Base-by-base conservation (phyloP, 2,797 vertebrate species). In the Melanogrammus aeglefinus region DNA sequence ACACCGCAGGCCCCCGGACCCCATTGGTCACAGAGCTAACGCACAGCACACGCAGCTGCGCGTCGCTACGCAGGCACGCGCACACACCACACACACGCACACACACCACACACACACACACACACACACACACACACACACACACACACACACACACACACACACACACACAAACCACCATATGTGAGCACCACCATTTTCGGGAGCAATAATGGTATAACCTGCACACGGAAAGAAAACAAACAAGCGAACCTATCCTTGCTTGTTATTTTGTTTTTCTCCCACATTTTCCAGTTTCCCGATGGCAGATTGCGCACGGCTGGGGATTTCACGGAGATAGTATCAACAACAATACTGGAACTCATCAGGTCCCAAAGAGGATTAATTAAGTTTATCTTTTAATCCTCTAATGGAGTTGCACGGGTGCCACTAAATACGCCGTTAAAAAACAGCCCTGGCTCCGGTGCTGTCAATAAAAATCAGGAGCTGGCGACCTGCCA, bases 361-460 rank as follows among this genome's bases (percentile, higher is more conserved):
- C 85, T 88, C 87, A 89, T 87, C 57, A 79, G 90, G 80, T 57
- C 51, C 80, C 86, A 79, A 85, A 86, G 83, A 89, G 85, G 89
- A 92, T 92, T 91, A 87, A 92, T 92, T 91, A 91, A 85, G 81
- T 86, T 90, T 89, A 92, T 92, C 88, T 85, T 88, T 91, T 92
- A 91, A 92, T 89, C 88, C 88, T 80, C 79, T 80, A 83, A 86
- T 83, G 78, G 71, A 87, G 81, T 81, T 9, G 71, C 31, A 76
- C 79, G 82, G 81, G 80, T 76, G 83, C 71, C 75, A 77, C 78
- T 77, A 80, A 89, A 88, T 83, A 85, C 85, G 82, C 73, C 6
- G 77, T 57, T n/a, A 47, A 77, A 78, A 78, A 86, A 74, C 18
- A 73, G 86, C 87, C 84, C 77, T 75, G 78, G 86, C 71, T 84